Base-by-base conservation (phyloP, 37 sponge, comb jelly and placozoan species). In the Halisarca cf. caerulea region DNA sequence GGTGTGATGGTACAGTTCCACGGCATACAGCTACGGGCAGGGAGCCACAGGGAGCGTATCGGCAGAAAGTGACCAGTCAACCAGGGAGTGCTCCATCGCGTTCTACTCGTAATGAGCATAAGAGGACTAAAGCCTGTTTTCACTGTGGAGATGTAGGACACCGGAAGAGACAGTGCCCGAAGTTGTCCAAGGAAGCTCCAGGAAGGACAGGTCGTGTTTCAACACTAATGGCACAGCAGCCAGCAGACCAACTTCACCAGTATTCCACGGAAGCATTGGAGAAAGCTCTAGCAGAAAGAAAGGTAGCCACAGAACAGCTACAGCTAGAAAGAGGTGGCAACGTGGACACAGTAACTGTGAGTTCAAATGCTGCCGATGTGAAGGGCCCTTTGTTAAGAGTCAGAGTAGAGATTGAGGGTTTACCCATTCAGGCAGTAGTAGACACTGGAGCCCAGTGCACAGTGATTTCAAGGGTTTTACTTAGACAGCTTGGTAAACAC, bases 401-500 rank as follows among this genome's bases (percentile, higher is more conserved):
- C 9, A 20, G 34, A 8, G 40, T 33, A 30, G 74, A 37, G 17
- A 72, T 82, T 66, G 82, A 35, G 23, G 82, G 82, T 37, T 44
- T 82, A 7, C 69, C 69, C 0, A 23, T 62, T 7, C 5, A 14
- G 15, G 82, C 82, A 2, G 9, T 47, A 25, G 41, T 82, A 23
- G 82, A 82, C 54, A 82, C 82, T 82, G 82, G 82, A 66, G 82
- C 82, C 45, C 82, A 82, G 39, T 82, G 68, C 21, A 62, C 82
- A 20, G 62, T 82, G 25, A 62, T 82, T 11, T 82, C 82, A 3
- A 4, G 83, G 7, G 7, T 28, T 3, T n/a, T 59, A 3, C 30
- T 66, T 1, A 57, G 55, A 7, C 4, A 11, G 3, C 59, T 82
- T 5, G 70, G 11, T 15, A 37, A 41, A 35, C 70, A 64, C 39